A percentile compares a stretch with the other conserved stretches of the same genome.
These are phyloP conservation scores for Spodoptera littoralis DNA, from an alignment of 2,888 invertebrate species.

Conservation along the genomic window DNA sequence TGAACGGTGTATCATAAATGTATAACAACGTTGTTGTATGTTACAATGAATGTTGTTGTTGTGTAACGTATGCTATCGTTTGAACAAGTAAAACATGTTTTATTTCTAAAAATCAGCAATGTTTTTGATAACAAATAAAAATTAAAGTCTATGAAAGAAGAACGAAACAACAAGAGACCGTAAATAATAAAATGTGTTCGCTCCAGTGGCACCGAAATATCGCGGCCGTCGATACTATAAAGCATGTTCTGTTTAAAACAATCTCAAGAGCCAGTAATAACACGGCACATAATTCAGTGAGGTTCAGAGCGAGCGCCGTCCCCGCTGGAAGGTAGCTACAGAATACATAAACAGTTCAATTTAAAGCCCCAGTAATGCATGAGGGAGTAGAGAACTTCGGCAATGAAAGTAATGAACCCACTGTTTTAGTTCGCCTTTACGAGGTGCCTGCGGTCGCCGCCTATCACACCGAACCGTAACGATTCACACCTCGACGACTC, in stretches of 20 bases:
- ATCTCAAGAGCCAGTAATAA: slow-evolving; percentile 50
- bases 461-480: slow-evolving; percentile 58
- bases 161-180: background rate
- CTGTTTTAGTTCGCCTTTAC: slow-evolving; percentile 68
- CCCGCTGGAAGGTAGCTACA: slow-evolving; percentile 56
- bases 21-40: too few relatives aligned
- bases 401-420: slow-evolving; percentile 67
- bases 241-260: slow-evolving; percentile 49
- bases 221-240: slow-evolving; percentile 30
- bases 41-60: too few relatives aligned
- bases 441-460: slow-evolving; percentile 60
- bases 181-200: slow-evolving; percentile 6
- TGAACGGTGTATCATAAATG: background rate
- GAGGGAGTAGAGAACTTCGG: slow-evolving; percentile 66
- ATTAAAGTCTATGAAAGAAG: background rate
- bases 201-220: slow-evolving; percentile 12
- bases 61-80: too few relatives aligned
- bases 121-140: too few relatives aligned
- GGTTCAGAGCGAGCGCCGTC: slow-evolving; percentile 42
- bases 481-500: slow-evolving; percentile 47
- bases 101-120: too few relatives aligned
- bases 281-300: slow-evolving; percentile 55
- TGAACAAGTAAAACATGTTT: too few relatives aligned
- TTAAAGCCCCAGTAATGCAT: slow-evolving; percentile 68
- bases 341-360: slow-evolving; percentile 78